phyloP scores from a whole-genome alignment of 2,797 vertebrate genomes.

The Meriones psammophilus region DNA sequence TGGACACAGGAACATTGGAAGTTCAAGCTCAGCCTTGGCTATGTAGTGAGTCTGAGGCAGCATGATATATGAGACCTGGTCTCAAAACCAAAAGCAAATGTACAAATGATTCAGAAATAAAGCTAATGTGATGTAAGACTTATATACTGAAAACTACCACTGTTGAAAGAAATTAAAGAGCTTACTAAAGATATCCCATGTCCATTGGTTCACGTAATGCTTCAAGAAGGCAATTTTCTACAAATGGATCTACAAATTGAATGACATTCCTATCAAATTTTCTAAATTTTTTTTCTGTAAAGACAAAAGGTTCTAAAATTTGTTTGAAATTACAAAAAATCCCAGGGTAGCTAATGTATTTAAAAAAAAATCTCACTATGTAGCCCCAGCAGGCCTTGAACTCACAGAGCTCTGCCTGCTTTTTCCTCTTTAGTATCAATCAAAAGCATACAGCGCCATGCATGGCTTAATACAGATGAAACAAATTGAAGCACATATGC shows the following conservation, averaged over 20 bases:
- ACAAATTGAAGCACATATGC: neutral
- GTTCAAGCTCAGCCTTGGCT: neutral
- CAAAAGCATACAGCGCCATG: too few relatives aligned
- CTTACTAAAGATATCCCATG: neutral
- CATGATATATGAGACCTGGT: neutral
- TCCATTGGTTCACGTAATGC: neutral
- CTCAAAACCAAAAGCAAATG: neutral
- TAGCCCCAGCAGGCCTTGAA: neutral
- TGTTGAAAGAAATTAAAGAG: conserved; percentile 3
- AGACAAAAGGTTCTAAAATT: neutral
- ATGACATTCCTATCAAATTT: neutral
- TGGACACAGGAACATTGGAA: neutral
- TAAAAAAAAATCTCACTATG: neutral
- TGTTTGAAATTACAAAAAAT: neutral
- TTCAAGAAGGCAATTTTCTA: neutral
- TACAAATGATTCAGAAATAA: conserved; percentile 1
- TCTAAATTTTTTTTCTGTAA: neutral
- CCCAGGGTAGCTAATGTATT: neutral
- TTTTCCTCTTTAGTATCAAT: neutral
- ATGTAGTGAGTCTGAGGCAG: neutral
- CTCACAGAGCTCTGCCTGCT: neutral
- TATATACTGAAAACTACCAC: neutral
- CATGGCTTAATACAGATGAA: neutral
- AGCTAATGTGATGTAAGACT: neutral
- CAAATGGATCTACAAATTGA: neutral